Evolutionary conservation across 2,797 vertebrate genomes (phyloP), one percentile per base, ranked within the genome.

Genomic region (Lemur catta): DNA sequence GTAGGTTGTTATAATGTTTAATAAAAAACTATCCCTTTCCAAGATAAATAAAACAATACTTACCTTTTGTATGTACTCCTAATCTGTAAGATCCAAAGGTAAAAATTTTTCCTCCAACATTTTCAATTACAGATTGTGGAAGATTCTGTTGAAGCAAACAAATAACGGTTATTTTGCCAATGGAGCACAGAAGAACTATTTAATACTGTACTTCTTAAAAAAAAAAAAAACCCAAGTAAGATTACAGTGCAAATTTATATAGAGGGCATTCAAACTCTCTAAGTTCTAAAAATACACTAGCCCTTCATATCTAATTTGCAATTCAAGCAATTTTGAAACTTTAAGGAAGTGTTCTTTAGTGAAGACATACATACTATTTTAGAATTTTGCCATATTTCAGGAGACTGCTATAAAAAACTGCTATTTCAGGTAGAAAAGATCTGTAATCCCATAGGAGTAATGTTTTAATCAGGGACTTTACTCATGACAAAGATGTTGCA

Each of bases 41-140:
- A 95, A 50, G 18, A 92, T n/a, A 93, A 89, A 61, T 46, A 94
- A 97, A 92, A 63, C 30, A 94, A 24, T 87, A 52, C 12, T 94
- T 99, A 99, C 99, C 99, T 99, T 99, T 99, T 76, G 99, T 99
- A 95, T 99, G 99, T 95, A 99, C 99, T 84, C 99, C 99, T 98
- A 99, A 98, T 98, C 99, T 98, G 96, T 99, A 99, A 59, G 99
- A 99, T 94, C 99, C 99, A 98, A 99, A 99, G 0, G 99, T 99
- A 98, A 99, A 99, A 97, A 99, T 99, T 98, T 99, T 99, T 85
- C 99, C 99, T 96, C 99, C 99, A 92, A 99, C 99, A 15, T 99
- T 99, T 97, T 99, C 99, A 96, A 99, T 99, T 96, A 99, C 98
- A 63, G 98, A 98, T 75, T 99, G 98, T 9, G 99, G 99, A 97